These are phyloP conservation scores for Clamator glandarius DNA, from an alignment of 2,797 vertebrate genomes.

Conservation along the genomic window DNA sequence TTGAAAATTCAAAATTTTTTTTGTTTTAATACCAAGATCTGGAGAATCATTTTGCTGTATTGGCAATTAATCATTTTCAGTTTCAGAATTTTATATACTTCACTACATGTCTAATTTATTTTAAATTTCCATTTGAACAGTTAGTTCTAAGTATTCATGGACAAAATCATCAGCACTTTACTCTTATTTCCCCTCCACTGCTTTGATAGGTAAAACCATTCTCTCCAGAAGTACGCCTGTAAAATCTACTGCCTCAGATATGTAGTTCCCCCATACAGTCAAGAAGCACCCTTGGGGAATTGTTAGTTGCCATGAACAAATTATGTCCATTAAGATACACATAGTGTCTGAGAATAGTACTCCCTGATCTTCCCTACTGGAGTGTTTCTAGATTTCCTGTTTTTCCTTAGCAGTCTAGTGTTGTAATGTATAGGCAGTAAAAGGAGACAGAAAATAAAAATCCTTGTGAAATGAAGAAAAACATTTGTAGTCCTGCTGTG, in stretches of 20 bases:
- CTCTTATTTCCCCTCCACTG: background rate
- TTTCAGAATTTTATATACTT: background rate
- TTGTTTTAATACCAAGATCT: background rate
- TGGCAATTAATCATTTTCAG: background rate
- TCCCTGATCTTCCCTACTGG: constrained; percentile 25
- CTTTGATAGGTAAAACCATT: background rate
- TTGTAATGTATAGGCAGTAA: background rate
- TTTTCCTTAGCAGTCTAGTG: background rate
- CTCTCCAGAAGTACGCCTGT: background rate
- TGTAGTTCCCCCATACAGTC: background rate
- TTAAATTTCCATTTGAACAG: background rate
- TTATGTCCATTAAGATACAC: background rate
- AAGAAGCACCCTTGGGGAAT: background rate
- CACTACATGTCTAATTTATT: background rate
- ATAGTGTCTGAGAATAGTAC: background rate
- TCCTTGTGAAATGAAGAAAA: constrained; percentile 14
- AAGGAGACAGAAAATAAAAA: constrained; percentile 34
- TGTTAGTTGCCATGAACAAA: background rate
- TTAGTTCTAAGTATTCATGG: background rate
- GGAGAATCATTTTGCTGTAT: background rate
- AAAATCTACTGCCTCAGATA: background rate
- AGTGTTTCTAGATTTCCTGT: constrained; percentile 7
- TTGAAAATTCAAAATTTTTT: background rate
- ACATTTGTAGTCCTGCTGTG: background rate
- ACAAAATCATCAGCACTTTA: background rate